Conservation (phyloP, 1,140 invertebrate genomes). For the Lepeophtheirus salmonis region DNA sequence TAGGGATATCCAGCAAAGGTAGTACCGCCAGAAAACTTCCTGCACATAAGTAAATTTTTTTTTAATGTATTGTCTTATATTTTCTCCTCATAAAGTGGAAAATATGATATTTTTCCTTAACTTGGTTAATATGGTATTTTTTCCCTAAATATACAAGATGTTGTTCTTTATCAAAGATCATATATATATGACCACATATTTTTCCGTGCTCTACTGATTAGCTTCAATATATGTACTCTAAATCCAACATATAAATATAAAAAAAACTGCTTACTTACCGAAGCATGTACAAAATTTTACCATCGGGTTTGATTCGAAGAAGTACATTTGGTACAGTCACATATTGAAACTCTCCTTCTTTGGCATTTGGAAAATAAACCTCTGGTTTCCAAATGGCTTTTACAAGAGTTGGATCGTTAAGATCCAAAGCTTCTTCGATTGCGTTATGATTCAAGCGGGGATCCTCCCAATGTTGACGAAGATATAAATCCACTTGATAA, state of each 20-base stretch:
- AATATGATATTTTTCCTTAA: no score
- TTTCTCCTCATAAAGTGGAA: no score
- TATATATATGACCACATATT: no score
- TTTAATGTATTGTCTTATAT: no score
- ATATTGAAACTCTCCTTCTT: slow-evolving; percentile 42
- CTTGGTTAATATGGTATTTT: no score
- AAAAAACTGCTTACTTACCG: no score
- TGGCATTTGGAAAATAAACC: slow-evolving; percentile 46
- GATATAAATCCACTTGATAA: slow-evolving; percentile 39
- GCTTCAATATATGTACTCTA: no score
- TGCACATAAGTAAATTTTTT: no score
- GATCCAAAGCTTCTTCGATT: slow-evolving; percentile 33
- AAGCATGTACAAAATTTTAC: slow-evolving; percentile 42
- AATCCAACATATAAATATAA: no score
- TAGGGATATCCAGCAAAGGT: no score
- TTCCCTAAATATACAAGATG: slow-evolving; percentile 19
- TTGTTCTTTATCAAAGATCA: neutral
- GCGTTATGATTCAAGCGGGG: slow-evolving; percentile 32
- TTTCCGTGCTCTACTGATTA: no score
- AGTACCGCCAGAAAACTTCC: no score
- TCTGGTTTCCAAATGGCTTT: slow-evolving; percentile 46
- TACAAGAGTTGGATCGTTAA: slow-evolving; percentile 38
- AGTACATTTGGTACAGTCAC: slow-evolving; percentile 46
- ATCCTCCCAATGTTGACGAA: slow-evolving; percentile 37
- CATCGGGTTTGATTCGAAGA: slow-evolving; percentile 39